Percentiles rank a stretch among this genome's conserved stretches.
phyloP scores from a whole-genome alignment of 2,113 vertebrate species.

The Lagopus leucura region DNA sequence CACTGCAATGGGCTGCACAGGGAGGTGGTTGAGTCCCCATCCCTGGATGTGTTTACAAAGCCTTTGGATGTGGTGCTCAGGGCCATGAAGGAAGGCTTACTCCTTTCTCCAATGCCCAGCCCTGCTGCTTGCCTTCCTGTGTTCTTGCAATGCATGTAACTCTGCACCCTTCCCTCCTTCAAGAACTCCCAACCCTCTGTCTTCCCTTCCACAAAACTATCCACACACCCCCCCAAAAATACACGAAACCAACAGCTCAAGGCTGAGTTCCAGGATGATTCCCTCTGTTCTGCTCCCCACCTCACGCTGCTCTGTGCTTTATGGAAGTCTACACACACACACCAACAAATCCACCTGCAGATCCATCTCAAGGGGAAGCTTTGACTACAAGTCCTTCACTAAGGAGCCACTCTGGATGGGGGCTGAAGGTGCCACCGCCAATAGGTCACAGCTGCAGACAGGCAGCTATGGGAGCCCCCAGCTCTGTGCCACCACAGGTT shows the following conservation, averaged over 20 bases:
- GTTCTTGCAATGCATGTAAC: background rate
- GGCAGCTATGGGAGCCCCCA: rapidly evolving
- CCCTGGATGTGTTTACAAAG: too few species aligned
- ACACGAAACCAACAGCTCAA: background rate
- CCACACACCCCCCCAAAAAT: background rate
- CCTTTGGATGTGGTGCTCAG: too few species aligned
- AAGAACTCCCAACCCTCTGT: background rate
- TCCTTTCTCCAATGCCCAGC: background rate
- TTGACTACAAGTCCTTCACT: background rate
- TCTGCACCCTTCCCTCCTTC: background rate
- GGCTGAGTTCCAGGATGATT: background rate
- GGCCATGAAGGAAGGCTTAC: too few species aligned
- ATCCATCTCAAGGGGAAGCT: background rate
- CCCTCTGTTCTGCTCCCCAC: background rate
- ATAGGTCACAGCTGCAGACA: background rate
- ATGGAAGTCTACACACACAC: background rate
- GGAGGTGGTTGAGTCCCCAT: too few species aligned
- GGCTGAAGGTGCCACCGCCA: background rate
- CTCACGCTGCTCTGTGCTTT: background rate
- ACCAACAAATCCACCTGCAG: background rate
- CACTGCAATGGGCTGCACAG: too few species aligned
- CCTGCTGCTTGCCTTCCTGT: background rate
- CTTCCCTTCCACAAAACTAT: background rate
- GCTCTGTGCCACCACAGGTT: too few species aligned
- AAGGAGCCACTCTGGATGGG: rapidly evolving